phyloP scores from a whole-genome alignment of 2,888 invertebrate genomes.

The Bursaphelenchus okinawaensis region DNA sequence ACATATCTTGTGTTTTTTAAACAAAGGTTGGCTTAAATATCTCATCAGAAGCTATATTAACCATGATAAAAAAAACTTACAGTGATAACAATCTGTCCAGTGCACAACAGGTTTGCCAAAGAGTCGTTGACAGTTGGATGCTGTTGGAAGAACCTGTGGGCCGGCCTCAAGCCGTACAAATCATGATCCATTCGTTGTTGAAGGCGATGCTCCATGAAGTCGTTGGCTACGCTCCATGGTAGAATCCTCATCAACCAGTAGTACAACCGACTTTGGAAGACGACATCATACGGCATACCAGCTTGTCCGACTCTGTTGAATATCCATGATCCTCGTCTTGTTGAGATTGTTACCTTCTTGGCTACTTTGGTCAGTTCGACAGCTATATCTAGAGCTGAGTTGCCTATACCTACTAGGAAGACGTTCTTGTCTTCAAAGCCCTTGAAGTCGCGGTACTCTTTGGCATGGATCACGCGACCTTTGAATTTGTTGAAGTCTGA shows the following conservation, averaged over 20 bases:
- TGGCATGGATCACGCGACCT: slow-evolving; percentile 52
- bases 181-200: slow-evolving; percentile 55
- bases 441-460: slow-evolving; percentile 46
- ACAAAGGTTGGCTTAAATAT: too few species aligned
- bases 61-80: too few species aligned
- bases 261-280: slow-evolving; percentile 44
- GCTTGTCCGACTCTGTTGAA: slow-evolving; percentile 48
- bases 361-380: slow-evolving; percentile 59
- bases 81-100: slow-evolving; percentile 58
- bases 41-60: too few species aligned
- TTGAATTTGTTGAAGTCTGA: slow-evolving; percentile 56
- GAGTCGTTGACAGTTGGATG: slow-evolving; percentile 60
- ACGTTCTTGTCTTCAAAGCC: slow-evolving; percentile 59
- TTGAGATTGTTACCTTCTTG: slow-evolving; percentile 60
- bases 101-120: slow-evolving; percentile 58
- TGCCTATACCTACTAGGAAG: slow-evolving; percentile 62
- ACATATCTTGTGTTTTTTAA: too few species aligned
- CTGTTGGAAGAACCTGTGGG: slow-evolving; percentile 55
- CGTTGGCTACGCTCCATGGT: slow-evolving; percentile 52
- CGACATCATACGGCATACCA: slow-evolving; percentile 48
- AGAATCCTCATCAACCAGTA: slow-evolving; percentile 42
- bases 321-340: slow-evolving; percentile 60
- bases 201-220: slow-evolving; percentile 48
- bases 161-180: slow-evolving; percentile 50
- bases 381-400: slow-evolving; percentile 61